These are phyloP conservation scores for Colaptes auratus DNA, from an alignment of 2,113 vertebrate genomes.

Conservation along the genomic window DNA sequence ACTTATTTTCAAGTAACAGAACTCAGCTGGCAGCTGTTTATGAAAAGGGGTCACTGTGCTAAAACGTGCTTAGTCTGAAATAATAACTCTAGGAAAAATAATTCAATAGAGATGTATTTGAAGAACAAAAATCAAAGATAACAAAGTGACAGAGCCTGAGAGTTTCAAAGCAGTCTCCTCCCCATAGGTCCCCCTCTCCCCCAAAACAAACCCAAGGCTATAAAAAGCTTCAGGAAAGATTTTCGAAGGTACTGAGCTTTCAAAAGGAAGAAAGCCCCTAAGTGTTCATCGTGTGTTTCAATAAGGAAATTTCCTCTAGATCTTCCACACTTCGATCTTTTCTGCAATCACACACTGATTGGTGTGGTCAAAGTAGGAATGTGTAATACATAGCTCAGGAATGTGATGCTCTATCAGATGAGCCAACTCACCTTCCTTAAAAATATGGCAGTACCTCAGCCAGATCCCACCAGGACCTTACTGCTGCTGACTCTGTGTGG, in stretches of 20 bases:
- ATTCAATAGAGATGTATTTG: constrained; percentile 18
- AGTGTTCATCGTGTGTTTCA: not conserved
- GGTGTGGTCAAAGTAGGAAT: constrained; percentile 77
- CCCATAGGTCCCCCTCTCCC: not conserved
- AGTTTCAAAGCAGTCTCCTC: constrained; percentile 12
- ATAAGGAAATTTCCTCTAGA: constrained; percentile 35
- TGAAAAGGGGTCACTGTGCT: not conserved
- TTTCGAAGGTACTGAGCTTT: constrained; percentile 14
- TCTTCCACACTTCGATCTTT: constrained; percentile 72
- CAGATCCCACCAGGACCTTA: constrained; percentile 39
- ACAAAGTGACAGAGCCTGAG: not conserved
- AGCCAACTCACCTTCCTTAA: constrained; percentile 76
- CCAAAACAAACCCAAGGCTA: constrained; percentile 12
- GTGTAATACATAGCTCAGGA: constrained; percentile 73
- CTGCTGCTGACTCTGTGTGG: not conserved
- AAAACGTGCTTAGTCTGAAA: not conserved
- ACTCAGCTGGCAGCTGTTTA: constrained; percentile 13
- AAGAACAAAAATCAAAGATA: constrained; percentile 42
- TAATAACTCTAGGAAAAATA: not conserved
- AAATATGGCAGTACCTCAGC: constrained; percentile 76
- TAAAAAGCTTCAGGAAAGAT: constrained; percentile 27
- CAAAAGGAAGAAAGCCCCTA: not conserved
- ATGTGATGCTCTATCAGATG: constrained; percentile 72
- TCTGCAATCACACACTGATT: constrained; percentile 77
- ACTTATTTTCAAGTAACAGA: constrained; percentile 8